These are phyloP conservation scores for Strix occidentalis DNA, from an alignment of 2,797 vertebrate genomes.

Conservation along the genomic window DNA sequence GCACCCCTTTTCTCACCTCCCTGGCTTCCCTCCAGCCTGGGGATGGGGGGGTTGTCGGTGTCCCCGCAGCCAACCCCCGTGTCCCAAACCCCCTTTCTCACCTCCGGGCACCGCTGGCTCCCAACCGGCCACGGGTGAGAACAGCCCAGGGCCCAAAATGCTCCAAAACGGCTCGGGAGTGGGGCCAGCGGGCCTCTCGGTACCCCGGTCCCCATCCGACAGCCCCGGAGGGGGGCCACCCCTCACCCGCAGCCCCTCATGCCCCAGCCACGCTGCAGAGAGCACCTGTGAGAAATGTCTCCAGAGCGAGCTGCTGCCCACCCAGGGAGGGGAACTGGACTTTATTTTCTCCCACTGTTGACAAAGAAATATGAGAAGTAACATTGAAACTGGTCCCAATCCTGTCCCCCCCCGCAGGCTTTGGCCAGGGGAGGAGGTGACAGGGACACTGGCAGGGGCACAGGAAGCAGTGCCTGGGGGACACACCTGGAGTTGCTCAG, in stretches of 20 bases:
- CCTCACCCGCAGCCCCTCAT: fast-evolving
- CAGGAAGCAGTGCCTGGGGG: background rate
- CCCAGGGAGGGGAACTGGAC: fast-evolving
- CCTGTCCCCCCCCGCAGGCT: background rate
- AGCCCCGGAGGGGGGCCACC: no score
- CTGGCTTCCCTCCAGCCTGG: background rate
- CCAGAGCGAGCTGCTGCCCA: background rate
- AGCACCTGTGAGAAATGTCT: fast-evolving
- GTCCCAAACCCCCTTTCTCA: background rate
- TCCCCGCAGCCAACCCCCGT: background rate
- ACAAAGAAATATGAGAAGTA: background rate
- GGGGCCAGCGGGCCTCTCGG: fast-evolving
- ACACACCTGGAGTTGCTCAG: background rate
- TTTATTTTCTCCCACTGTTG: background rate
- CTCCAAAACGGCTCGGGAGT: background rate
- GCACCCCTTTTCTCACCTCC: background rate
- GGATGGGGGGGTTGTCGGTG: no score
- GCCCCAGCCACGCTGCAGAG: no score
- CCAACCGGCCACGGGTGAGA: no score
- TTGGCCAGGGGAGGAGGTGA: fast-evolving
- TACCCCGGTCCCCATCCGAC: fast-evolving
- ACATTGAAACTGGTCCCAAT: background rate
- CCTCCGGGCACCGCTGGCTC: background rate
- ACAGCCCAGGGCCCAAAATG: background rate
- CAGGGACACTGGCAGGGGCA: fast-evolving